These are phyloP conservation scores for Sinodicranocentrus sp. DNA, from an alignment of 2,888 invertebrate genomes.

Conservation along the genomic window DNA sequence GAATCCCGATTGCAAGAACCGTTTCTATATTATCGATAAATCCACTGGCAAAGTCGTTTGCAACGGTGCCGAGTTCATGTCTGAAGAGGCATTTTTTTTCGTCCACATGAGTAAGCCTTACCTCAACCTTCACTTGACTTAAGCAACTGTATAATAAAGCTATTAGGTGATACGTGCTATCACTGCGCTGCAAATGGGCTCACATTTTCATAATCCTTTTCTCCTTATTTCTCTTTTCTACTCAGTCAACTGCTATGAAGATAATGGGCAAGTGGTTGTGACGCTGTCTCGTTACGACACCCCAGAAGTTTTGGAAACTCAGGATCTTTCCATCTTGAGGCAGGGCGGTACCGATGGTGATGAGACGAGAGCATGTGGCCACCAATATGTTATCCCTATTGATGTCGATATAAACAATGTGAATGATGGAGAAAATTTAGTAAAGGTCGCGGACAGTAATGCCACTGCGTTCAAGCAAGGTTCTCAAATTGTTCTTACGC, in stretches of 20 bases:
- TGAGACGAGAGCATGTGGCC: conserved; percentile 69
- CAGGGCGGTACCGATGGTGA: conserved; percentile 66
- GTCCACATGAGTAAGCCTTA: conserved; percentile 79
- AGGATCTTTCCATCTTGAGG: conserved; percentile 77
- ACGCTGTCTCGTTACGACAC: conserved; percentile 78
- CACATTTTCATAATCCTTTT: not conserved
- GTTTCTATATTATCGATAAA: conserved; percentile 79
- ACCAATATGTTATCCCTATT: conserved; percentile 71
- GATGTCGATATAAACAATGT: conserved; percentile 73
- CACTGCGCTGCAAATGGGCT: not conserved
- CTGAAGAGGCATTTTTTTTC: conserved; percentile 79
- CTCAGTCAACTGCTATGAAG: conserved; percentile 80
- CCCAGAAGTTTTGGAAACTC: conserved; percentile 78
- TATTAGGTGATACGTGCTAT: conserved; percentile 31
- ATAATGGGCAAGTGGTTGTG: conserved; percentile 78
- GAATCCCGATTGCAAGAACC: conserved; percentile 78
- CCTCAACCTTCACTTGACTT: not conserved
- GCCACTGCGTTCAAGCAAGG: conserved; percentile 78
- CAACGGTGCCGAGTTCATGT: conserved; percentile 77
- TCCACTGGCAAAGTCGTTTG: conserved; percentile 78
- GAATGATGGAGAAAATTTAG: conserved; percentile 78
- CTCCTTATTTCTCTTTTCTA: conserved; percentile 10
- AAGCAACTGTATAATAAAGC: conserved; percentile 58
- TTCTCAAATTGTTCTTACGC: conserved; percentile 77
- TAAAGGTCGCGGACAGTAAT: conserved; percentile 77